Base-by-base conservation (phyloP, 2,797 vertebrate genomes). In the Antrozous pallidus region DNA sequence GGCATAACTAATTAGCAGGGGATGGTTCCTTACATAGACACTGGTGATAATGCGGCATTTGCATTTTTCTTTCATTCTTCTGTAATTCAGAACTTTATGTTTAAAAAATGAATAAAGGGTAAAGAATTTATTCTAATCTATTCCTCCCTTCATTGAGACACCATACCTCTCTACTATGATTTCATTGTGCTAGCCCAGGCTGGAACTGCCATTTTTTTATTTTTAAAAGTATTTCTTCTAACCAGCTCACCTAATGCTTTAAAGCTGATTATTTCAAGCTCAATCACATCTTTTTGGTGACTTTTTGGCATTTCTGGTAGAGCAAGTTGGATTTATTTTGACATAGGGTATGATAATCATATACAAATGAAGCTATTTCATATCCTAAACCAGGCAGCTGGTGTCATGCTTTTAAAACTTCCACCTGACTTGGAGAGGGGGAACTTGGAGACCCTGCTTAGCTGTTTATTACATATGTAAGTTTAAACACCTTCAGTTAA, bases 141-240 rank as follows among this genome's bases (percentile, higher is more conserved):
- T 74, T 63, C 13, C 22, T 85, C 4, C 2, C 45, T 58, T 91
- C 58, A 24, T 28, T 28, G 45, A 93, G 93, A 91, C 10, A 54
- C 67, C 54, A 8, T 3, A 49, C 13, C n/a, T 94, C 51, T 83
- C 17, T 38, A 54, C 17, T 33, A 84, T 80, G 28, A 42, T 67
- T 91, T 92, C 47, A 49, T 0, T 0, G 17, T 94, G 95, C 69
- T 24, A 69, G 14, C 18, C 70, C 20, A 42, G 80, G 88, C 70
- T 77, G 28, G 96, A 96, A 79, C 12, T 61, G 8, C 70, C 85
- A 78, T 80, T 78, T 77, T 79, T 24, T 9, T 80, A 70, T 84
- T 94, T 96, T 95, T 54, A n/a, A 79, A 93, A 89, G 18, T 69
- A 54, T 91, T 56, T 95, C 85, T 94, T 97, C 93, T 91, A 94